Base-by-base conservation (phyloP, 2,888 invertebrate genomes). In the Spodoptera exigua region DNA sequence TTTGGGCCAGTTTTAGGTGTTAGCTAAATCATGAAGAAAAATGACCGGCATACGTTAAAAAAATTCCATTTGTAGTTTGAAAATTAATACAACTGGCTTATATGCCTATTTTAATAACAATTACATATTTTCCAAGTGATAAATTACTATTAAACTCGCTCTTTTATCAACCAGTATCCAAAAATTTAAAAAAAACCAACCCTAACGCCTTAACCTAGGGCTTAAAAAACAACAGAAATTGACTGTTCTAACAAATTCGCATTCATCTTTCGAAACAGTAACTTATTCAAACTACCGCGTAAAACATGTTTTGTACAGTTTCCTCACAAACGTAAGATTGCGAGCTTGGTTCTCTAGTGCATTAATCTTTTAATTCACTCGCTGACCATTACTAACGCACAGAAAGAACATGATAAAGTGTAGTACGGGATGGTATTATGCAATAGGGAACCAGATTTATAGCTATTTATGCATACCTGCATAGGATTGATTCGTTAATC, bases 331-430 rank as follows among this genome's bases (percentile, higher is more conserved):
- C 37, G 27, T 14, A 45, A 48, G 36, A 58, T 58, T 60, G 49
- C 54, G 43, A 43, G 39, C 18, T 13, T 53, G 32, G 36, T 57
- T 35, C 47, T 54, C 17, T 39, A 39, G 7, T 11, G 16, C 61
- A 70, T 74, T 51, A 61, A 61, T 72, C 53, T 68, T 55, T 48
- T 52, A 59, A 61, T 63, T 75, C 55, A 61, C 54, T 47, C 54
- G 54, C 48, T 57, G 57, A 51, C 68, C 61, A 67, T 58, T 61
- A 49, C 79, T 58, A 75, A 76, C 48, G 39, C 18, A 41, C 34
- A 18, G 47, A 72, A 59, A 61, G 21, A 61, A 53, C 60, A 47
- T 52, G 58, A 40, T 76, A 58, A 72, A 75, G 44, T 58, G 34
- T 43, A 34, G 58, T 46, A 62, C 61, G 51, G 47, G 61, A 41